These are phyloP conservation scores for Sebastes hubbsi DNA, from an alignment of 2,797 vertebrate genomes.

Conservation along the genomic window DNA sequence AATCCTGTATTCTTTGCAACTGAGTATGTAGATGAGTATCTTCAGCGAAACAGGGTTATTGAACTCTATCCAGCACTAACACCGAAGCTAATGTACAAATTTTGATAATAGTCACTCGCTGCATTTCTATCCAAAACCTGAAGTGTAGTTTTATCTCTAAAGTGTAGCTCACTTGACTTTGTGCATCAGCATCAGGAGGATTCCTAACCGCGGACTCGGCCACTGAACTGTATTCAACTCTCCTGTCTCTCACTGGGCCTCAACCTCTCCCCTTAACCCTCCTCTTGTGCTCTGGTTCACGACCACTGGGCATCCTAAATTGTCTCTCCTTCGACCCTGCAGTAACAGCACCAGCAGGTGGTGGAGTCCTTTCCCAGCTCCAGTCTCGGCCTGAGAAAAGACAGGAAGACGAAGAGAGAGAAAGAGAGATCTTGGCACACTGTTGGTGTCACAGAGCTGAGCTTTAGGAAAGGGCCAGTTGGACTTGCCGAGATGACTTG, in stretches of 20 bases:
- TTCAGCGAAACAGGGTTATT: too few relatives aligned
- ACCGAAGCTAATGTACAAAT: background rate
- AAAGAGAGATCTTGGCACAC: slow-evolving; percentile 40
- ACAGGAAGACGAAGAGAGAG: slow-evolving; percentile 12
- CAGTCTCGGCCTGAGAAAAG: slow-evolving; percentile 25
- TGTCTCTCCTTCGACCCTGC: slow-evolving; percentile 33
- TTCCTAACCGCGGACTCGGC: background rate
- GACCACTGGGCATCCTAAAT: slow-evolving; percentile 36
- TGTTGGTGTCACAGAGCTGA: slow-evolving; percentile 59
- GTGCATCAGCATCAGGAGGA: slow-evolving; percentile 18
- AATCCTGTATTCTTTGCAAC: background rate
- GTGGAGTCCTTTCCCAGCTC: slow-evolving; percentile 40
- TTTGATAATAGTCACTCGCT: background rate
- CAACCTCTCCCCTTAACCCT: slow-evolving; percentile 59
- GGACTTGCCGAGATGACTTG: slow-evolving; percentile 63
- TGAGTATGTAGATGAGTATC: background rate
- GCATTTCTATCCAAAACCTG: background rate
- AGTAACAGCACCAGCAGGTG: slow-evolving; percentile 36
- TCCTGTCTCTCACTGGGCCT: slow-evolving; percentile 18
- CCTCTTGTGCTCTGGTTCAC: slow-evolving; percentile 29
- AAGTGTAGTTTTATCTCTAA: background rate
- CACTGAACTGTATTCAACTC: slow-evolving; percentile 36
- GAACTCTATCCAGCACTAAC: background rate
- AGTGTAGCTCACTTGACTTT: slow-evolving; percentile 6
- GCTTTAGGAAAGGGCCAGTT: slow-evolving; percentile 66